phyloP scores from a whole-genome alignment of 2,113 vertebrate species.

The Pogona vitticeps region DNA sequence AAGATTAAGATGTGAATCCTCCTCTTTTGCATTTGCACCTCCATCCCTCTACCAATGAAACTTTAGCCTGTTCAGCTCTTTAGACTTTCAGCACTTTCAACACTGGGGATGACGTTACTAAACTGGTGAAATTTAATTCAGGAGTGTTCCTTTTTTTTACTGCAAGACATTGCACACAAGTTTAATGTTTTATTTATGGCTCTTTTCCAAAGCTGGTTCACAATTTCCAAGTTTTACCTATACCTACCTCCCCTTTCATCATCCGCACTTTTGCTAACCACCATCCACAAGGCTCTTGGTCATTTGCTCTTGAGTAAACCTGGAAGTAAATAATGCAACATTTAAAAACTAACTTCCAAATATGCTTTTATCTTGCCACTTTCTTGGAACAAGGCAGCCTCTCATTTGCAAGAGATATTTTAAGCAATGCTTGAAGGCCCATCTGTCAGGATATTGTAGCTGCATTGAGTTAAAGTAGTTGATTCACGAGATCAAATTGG shows the following conservation, averaged over 20 bases:
- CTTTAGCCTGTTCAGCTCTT: neutral
- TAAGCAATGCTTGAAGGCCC: neutral
- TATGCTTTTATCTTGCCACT: neutral
- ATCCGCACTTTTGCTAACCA: slow-evolving; percentile 87
- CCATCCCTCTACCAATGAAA: neutral
- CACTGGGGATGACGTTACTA: neutral
- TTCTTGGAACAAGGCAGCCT: neutral
- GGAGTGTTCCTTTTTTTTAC: neutral
- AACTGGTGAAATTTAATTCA: neutral
- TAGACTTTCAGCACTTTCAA: neutral
- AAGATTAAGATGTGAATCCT: neutral
- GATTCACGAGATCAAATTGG: no score
- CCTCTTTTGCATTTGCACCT: neutral
- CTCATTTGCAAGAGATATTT: neutral
- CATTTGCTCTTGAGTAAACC: slow-evolving; percentile 87
- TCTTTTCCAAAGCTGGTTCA: neutral
- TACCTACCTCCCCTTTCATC: slow-evolving; percentile 87
- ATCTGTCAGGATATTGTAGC: neutral
- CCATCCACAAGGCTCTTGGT: slow-evolving; percentile 87
- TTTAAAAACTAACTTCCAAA: neutral
- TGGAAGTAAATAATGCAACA: slow-evolving; percentile 39
- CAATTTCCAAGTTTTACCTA: slow-evolving; percentile 2
- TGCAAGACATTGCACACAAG: neutral
- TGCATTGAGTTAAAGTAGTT: no score
- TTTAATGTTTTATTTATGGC: neutral